These are phyloP conservation scores for Pteromalus puparum DNA, from an alignment of 1,140 invertebrate genomes.

Conservation along the genomic window DNA sequence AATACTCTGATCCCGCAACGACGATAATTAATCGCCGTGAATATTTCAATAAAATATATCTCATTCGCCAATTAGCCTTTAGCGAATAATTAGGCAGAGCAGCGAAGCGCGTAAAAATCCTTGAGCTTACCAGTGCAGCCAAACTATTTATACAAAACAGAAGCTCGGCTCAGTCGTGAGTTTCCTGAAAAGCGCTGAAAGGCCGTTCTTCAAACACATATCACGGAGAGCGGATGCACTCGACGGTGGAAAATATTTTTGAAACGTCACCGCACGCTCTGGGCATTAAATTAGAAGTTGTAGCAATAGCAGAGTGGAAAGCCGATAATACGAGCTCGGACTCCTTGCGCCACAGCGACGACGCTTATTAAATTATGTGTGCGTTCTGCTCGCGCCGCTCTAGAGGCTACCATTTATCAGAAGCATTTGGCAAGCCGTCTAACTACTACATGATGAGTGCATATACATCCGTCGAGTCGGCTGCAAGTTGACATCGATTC, in stretches of 20 bases:
- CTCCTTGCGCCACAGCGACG: slow-evolving; percentile 19
- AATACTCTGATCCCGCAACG: not conserved
- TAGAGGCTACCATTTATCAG: slow-evolving; percentile 57
- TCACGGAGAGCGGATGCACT: not conserved
- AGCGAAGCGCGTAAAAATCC: not conserved
- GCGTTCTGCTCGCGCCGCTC: slow-evolving; percentile 23
- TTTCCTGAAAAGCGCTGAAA: not conserved
- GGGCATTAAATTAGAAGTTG: slow-evolving; percentile 7
- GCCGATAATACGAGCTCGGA: slow-evolving; percentile 32
- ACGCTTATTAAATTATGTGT: slow-evolving; percentile 65
- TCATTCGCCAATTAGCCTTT: not conserved
- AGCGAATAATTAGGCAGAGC: not conserved
- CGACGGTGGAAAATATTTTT: not conserved
- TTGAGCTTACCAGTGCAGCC: not conserved
- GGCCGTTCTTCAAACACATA: not conserved
- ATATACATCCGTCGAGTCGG: slow-evolving; percentile 42
- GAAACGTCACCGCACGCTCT: not conserved
- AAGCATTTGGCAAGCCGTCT: slow-evolving; percentile 63
- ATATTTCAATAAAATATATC: not conserved
- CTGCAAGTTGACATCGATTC: slow-evolving; percentile 57
- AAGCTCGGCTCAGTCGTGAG: not conserved
- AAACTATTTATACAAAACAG: not conserved
- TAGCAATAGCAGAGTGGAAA: not conserved
- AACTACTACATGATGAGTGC: slow-evolving; percentile 41
- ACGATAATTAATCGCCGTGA: not conserved